A percentile compares a stretch with the other conserved stretches of the same genome.
Evolutionary conservation across 1,140 invertebrate species (phyloP).

Genomic region (Hesperophylax magnus): DNA sequence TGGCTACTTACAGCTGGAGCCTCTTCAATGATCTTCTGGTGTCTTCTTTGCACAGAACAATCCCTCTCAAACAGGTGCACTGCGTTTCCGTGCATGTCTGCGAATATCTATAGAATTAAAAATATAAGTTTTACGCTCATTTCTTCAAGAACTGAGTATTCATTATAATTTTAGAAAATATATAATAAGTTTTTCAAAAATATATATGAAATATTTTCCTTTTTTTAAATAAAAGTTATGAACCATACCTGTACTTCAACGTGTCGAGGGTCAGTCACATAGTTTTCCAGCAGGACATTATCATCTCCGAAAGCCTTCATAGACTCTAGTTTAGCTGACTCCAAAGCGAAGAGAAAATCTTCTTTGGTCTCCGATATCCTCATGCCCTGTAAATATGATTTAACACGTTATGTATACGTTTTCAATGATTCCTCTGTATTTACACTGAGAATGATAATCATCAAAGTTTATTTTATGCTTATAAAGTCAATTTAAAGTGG

Average conservation of each 20-base stretch:
- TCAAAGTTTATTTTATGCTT: too few relatives aligned
- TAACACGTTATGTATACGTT: too few relatives aligned
- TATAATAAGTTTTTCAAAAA: too few relatives aligned
- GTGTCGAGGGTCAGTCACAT: conserved; percentile 89
- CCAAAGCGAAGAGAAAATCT: conserved; percentile 91
- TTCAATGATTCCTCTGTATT: too few relatives aligned
- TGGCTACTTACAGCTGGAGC: conserved; percentile 83
- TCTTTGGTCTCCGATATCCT: conserved; percentile 85
- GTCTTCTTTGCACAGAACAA: conserved; percentile 95
- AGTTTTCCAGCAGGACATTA: conserved; percentile 91
- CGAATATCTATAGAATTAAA: conserved; percentile 77
- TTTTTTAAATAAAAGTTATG: background rate
- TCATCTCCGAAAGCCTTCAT: conserved; percentile 96
- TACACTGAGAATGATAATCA: too few relatives aligned
- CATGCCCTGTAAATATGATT: conserved; percentile 82
- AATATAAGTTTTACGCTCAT: background rate
- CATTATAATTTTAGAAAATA: background rate
- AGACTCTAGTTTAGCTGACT: conserved; percentile 95
- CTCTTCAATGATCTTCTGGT: conserved; percentile 99
- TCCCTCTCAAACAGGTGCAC: conserved; percentile 98
- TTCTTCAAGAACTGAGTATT: background rate
- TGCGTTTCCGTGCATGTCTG: conserved; percentile 93
- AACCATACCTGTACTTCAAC: conserved; percentile 86
- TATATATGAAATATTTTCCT: too few relatives aligned
- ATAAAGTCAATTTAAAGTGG: too few relatives aligned